Percentiles rank a stretch among this genome's conserved stretches.
Conservation (phyloP, 1,140 invertebrate genomes). For the Drosophila subpulchrella region DNA sequence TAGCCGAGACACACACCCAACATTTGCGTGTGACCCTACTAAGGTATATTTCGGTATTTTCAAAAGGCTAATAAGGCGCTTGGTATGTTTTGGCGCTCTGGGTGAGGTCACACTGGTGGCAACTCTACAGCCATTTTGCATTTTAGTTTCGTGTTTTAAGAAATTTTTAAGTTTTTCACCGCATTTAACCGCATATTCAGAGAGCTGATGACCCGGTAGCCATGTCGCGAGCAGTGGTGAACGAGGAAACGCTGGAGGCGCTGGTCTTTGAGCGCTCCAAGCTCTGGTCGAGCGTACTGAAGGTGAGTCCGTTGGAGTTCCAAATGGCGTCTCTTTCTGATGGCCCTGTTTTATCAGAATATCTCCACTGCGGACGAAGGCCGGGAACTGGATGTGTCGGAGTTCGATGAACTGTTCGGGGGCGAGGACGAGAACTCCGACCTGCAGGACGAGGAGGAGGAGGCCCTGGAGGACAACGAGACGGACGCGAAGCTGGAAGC, state of each 20-base stretch:
- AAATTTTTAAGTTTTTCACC: too few species aligned
- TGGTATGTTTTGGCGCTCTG: conserved; percentile 13
- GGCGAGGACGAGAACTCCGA: conserved; percentile 20
- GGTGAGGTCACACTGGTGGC: conserved; percentile 5
- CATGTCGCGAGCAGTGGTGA: conserved; percentile 41
- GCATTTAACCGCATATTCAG: neutral
- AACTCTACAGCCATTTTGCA: conserved; percentile 25
- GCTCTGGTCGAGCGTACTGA: conserved; percentile 47
- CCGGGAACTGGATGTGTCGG: conserved; percentile 1
- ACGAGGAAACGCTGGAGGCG: conserved; percentile 54
- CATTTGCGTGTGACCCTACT: too few species aligned
- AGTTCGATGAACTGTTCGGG: conserved; percentile 37
- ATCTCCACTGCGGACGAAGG: conserved; percentile 11
- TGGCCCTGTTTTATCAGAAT: conserved; percentile 11
- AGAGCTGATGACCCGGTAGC: neutral
- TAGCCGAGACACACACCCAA: too few species aligned
- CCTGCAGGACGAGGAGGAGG: conserved; percentile 17
- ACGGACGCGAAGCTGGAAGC: conserved; percentile 16
- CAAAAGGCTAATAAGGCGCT: neutral
- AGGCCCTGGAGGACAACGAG: conserved; percentile 30
- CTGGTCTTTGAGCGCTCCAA: conserved; percentile 59
- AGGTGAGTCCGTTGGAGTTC: conserved; percentile 21
- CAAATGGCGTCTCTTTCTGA: conserved; percentile 12
- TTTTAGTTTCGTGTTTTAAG: conserved; percentile 7
- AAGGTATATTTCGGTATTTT: too few species aligned